Evolutionary conservation across 2,113 vertebrate species (phyloP).

Genomic region (Anolis sagrei): DNA sequence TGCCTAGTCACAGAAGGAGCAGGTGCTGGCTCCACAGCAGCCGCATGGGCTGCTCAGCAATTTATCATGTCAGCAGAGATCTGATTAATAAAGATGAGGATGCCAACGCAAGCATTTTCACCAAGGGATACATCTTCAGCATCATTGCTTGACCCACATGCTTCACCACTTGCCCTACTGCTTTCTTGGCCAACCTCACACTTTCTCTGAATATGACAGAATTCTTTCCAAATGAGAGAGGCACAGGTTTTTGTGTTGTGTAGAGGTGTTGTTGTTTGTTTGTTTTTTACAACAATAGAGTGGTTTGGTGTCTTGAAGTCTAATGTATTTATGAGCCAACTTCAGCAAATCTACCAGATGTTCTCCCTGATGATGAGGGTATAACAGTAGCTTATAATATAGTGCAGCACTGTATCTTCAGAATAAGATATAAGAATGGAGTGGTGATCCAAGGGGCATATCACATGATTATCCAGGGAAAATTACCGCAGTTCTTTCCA

Average conservation of each 20-base stretch:
- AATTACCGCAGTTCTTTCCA: not conserved
- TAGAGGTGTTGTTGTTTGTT: too few species aligned
- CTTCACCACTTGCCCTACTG: not conserved
- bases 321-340: not conserved
- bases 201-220: not conserved
- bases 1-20: conserved; percentile 39
- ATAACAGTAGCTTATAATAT: not conserved
- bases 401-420: not conserved
- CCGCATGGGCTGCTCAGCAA: conserved; percentile 21
- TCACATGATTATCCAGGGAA: not conserved
- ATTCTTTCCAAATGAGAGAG: not conserved
- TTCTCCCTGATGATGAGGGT: not conserved
- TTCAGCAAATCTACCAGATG: not conserved
- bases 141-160: not conserved
- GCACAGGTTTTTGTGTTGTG: not conserved
- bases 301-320: not conserved
- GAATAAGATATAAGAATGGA: not conserved
- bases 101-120: conserved; percentile 7
- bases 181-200: not conserved
- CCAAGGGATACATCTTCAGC: not conserved
- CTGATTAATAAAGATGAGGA: not conserved
- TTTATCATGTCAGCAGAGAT: conserved; percentile 8
- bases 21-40: conserved; percentile 34
- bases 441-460: not conserved
- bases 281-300: conserved; percentile 35